Conservation (phyloP, 1,140 invertebrate species). For the Penaeus indicus region DNA sequence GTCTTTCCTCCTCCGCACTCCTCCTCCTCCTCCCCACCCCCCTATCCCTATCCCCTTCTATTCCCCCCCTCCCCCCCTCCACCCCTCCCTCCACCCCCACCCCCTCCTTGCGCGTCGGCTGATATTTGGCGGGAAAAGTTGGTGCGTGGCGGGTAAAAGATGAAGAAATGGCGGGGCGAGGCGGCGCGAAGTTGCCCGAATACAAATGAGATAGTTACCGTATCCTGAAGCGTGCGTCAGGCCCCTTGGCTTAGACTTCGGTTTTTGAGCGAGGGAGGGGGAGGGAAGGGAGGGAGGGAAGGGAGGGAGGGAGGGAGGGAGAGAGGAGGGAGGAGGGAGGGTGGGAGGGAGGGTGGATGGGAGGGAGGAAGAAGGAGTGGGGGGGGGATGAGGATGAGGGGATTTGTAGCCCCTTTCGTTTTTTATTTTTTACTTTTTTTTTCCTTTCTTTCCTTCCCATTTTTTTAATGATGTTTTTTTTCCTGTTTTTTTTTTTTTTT, state of each 20-base stretch:
- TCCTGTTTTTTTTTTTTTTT: no score
- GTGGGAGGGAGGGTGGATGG: neutral
- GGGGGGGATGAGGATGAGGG: neutral
- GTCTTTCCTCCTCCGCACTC: slow-evolving; percentile 6
- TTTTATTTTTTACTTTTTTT: no score
- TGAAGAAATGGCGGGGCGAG: slow-evolving; percentile 61
- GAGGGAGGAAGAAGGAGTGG: neutral
- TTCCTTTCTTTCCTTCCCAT: no score
- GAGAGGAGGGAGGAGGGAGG: neutral
- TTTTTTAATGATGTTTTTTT: no score
- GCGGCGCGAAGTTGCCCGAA: slow-evolving; percentile 63
- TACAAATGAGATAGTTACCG: slow-evolving; percentile 65
- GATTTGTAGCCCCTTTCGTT: no score
- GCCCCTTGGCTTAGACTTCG: slow-evolving; percentile 38
- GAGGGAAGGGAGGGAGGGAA: neutral
- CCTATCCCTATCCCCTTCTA: neutral
- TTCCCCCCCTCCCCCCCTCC: neutral
- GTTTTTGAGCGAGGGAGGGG: neutral
- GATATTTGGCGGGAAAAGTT: slow-evolving; percentile 65
- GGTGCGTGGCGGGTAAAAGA: slow-evolving; percentile 62
- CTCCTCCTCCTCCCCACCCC: neutral
- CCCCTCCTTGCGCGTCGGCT: neutral
- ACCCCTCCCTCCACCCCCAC: neutral
- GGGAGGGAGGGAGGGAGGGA: neutral
- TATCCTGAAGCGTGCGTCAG: slow-evolving; percentile 49